phyloP scores from a whole-genome alignment of 2,797 vertebrate species.

The Bradypus variegatus region DNA sequence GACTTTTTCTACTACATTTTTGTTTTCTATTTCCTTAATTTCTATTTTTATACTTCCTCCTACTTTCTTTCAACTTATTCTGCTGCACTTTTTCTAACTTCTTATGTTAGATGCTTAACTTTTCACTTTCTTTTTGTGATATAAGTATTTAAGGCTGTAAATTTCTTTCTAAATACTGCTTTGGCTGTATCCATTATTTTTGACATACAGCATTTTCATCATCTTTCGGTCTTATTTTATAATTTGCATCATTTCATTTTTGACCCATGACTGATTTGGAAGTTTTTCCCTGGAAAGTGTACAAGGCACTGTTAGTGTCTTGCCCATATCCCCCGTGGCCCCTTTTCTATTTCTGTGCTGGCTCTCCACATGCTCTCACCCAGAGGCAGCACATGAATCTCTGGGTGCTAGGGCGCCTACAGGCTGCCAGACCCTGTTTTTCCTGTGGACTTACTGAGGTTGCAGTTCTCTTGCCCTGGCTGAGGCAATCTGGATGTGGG shows the following conservation, averaged over 20 bases:
- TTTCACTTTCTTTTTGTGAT: not conserved
- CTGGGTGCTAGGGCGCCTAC: not conserved
- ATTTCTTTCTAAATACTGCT: not conserved
- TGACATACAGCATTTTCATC: no score
- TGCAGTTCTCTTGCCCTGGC: no score
- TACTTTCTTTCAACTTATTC: not conserved
- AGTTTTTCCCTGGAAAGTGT: not conserved
- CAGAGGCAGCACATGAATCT: not conserved
- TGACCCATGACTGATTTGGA: not conserved
- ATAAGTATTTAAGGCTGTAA: not conserved
- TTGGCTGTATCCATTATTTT: not conserved
- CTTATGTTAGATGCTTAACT: not conserved
- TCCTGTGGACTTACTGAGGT: not conserved
- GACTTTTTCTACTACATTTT: not conserved
- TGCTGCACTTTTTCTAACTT: not conserved
- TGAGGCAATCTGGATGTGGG: not conserved
- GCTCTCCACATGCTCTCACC: not conserved
- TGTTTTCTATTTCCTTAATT: not conserved
- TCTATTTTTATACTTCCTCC: not conserved
- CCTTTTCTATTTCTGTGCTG: no score
- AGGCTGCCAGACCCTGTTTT: not conserved
- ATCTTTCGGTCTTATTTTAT: not conserved
- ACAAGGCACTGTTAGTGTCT: not conserved
- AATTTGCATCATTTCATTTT: not conserved
- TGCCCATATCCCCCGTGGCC: not conserved